Conservation (phyloP, 2,888 invertebrate genomes). For the Thera obeliscata region DNA sequence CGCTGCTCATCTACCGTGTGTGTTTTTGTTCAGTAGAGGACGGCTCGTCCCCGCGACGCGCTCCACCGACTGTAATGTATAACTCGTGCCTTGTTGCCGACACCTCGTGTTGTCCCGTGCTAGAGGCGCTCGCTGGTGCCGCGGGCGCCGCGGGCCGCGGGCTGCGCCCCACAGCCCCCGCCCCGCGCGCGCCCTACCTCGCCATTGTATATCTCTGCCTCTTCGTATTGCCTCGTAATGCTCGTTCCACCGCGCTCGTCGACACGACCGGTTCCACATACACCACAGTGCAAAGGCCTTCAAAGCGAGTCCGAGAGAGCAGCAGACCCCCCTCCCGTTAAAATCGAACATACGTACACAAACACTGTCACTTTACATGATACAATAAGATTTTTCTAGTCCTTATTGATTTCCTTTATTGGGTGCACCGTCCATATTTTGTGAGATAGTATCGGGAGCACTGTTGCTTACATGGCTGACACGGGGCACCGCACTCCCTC, state of each 20-base stretch:
- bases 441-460: constrained; percentile 73
- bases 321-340: constrained; percentile 83
- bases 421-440: constrained; percentile 71
- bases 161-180: constrained; percentile 62
- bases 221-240: constrained; percentile 73
- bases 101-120: constrained; percentile 72
- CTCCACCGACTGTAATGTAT: constrained; percentile 80
- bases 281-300: constrained; percentile 84
- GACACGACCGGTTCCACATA: constrained; percentile 63
- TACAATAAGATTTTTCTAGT: constrained; percentile 64
- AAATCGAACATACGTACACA: constrained; percentile 72
- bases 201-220: constrained; percentile 76
- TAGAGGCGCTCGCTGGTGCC: constrained; percentile 60
- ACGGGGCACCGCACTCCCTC: constrained; percentile 77
- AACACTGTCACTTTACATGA: constrained; percentile 79
- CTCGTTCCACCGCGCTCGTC: constrained; percentile 66
- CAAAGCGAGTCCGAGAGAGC: constrained; percentile 85
- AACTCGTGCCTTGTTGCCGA: constrained; percentile 69
- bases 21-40: constrained; percentile 85
- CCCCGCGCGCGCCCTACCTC: constrained; percentile 71
- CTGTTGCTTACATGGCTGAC: constrained; percentile 78
- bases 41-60: constrained; percentile 80
- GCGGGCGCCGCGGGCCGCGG: constrained; percentile 73
- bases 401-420: constrained; percentile 64
- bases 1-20: constrained; percentile 83